Percentiles rank a stretch among this genome's conserved stretches.
phyloP scores from a whole-genome alignment of 2,113 vertebrate genomes.

The Tachuris rubrigastra region DNA sequence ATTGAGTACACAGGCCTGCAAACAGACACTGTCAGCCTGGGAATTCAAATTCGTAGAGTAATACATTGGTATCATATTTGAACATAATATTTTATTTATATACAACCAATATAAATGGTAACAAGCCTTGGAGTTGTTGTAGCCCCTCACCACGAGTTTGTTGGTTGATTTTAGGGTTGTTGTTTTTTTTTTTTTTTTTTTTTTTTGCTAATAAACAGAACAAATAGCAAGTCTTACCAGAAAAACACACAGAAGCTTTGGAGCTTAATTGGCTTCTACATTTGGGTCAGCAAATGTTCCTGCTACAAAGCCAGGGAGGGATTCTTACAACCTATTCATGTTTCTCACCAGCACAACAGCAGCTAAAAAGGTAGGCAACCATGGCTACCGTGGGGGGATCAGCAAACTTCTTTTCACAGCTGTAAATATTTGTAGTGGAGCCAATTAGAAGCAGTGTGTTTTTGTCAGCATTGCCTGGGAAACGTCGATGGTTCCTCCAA shows the following conservation, averaged over 20 bases:
- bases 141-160: not conserved
- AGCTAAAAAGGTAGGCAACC: constrained; percentile 46
- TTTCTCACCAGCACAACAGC: not conserved
- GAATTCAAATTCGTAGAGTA: not conserved
- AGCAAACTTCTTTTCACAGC: constrained; percentile 59
- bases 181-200: not conserved
- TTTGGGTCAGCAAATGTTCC: constrained; percentile 44
- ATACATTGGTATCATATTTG: not conserved
- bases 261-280: constrained; percentile 30
- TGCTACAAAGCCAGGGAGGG: not conserved
- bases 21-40: not conserved
- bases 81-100: not conserved
- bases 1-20: not conserved
- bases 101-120: not conserved
- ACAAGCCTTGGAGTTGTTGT: not conserved
- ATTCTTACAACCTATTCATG: constrained; percentile 15
- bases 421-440: constrained; percentile 71
- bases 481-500: constrained; percentile 34
- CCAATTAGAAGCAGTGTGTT: constrained; percentile 51
- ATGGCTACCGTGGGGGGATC: constrained; percentile 31
- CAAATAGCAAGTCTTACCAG: constrained; percentile 16
- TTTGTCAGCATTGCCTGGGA: constrained; percentile 62
- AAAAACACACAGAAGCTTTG: constrained; percentile 29
- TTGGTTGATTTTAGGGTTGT: not conserved
- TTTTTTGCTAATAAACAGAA: not conserved